Base-by-base conservation (phyloP, 2,888 invertebrate genomes). In the Eurytoma californica region DNA sequence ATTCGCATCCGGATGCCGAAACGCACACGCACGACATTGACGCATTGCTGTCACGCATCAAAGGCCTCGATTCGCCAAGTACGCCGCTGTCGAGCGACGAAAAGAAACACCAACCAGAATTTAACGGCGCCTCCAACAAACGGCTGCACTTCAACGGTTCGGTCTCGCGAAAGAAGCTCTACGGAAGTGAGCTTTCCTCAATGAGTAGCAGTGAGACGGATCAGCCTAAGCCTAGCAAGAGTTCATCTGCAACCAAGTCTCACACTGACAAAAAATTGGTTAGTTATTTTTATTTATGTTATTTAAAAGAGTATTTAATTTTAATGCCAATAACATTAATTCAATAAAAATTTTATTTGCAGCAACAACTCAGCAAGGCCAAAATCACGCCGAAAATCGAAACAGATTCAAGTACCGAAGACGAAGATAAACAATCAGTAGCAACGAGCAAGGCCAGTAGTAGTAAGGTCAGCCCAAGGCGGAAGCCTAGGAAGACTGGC, bases 101-200 rank as follows among this genome's bases (percentile, higher is more conserved):
- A 82, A 93, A 93, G 88, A 94, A 93, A 88, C 83, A 86, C 2
- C 88, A 88, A 77, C 92, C 93, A 61, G 94, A 94, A 86, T 91
- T 94, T 57, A 95, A 95, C 86, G 95, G 95, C 24, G 90, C 95
- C 28, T 88, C 88, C 66, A 92, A 93, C 79, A 95, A 95, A 88
- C 94, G 94, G 88, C 91, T 94, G 82, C 96, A 95, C 88, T 93
- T 95, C 72, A 96, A 96, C 88, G 95, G 96, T 65, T 93, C 93
- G 58, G 91, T 94, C 49, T 93, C 93, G 84, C 92, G 92, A 51
- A 84, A 83, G 72, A 94, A 93, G 85, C 91, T 94, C 82, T 94
- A 93, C 85, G 92, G 91, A 57, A 94, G 94, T 86, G 94, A 94
- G 85, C 87, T 92, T 80, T 92, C 92, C 18, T 92, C 92, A 65